phyloP scores from a whole-genome alignment of 2,888 invertebrate genomes.

The Polia nebulosa region DNA sequence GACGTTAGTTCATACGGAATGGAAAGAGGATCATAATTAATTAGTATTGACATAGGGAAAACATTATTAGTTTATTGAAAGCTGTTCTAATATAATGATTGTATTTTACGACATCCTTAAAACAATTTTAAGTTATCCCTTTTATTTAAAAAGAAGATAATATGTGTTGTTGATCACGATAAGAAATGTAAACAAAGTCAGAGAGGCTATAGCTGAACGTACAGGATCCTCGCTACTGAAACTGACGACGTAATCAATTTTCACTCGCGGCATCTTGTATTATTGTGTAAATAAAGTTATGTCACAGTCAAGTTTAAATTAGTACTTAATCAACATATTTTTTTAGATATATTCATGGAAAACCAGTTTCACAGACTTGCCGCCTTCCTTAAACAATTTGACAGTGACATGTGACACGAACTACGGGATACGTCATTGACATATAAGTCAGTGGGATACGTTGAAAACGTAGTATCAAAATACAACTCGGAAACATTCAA shows the following conservation, averaged over 20 bases:
- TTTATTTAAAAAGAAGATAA: background rate
- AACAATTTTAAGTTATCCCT: background rate
- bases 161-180: background rate
- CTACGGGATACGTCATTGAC: too few relatives aligned
- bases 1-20: background rate
- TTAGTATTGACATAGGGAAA: too few relatives aligned
- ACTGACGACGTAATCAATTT: slow-evolving; percentile 93
- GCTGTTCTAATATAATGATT: background rate
- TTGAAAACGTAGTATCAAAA: too few relatives aligned
- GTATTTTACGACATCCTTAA: background rate
- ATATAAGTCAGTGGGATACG: too few relatives aligned
- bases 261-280: slow-evolving; percentile 92
- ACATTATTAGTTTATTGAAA: background rate
- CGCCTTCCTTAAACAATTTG: background rate
- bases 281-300: background rate
- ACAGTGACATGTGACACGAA: background rate
- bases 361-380: background rate
- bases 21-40: background rate
- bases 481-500: too few relatives aligned
- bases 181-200: slow-evolving; percentile 5
- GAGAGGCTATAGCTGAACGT: slow-evolving; percentile 73
- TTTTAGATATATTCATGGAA: background rate
- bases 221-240: slow-evolving; percentile 95
- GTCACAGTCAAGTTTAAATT: background rate
- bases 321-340: background rate